These are phyloP conservation scores for Ammospiza nelsoni DNA, from an alignment of 2,113 vertebrate species.

Conservation along the genomic window DNA sequence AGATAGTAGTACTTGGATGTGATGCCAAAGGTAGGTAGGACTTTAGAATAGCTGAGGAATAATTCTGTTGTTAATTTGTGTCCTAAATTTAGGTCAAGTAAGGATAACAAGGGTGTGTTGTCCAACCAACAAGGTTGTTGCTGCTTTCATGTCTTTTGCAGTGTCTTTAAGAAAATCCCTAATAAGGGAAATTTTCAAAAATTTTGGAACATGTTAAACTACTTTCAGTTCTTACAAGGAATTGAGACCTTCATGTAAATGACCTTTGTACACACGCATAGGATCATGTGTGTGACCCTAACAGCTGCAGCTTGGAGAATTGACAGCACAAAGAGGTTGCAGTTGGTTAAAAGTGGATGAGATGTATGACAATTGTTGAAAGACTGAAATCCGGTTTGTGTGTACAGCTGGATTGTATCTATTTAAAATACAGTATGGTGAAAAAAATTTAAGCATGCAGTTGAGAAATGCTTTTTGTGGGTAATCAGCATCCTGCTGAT, in stretches of 20 bases:
- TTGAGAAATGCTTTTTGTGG: background rate
- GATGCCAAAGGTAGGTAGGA: background rate
- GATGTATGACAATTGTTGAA: background rate
- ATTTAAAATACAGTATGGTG: background rate
- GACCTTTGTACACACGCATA: fast-evolving
- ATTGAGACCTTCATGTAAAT: background rate
- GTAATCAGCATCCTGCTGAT: background rate
- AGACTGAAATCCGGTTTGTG: background rate
- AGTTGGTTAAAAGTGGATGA: background rate
- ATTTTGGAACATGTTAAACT: background rate
- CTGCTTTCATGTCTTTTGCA: background rate
- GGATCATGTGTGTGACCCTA: background rate
- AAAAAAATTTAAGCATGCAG: background rate
- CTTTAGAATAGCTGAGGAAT: background rate
- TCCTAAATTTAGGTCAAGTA: background rate
- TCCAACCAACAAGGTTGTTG: background rate
- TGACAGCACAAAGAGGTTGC: background rate
- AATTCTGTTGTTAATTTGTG: background rate
- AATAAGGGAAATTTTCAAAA: background rate
- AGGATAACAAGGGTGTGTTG: background rate
- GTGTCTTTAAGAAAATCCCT: background rate
- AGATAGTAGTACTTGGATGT: background rate
- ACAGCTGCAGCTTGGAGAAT: background rate
- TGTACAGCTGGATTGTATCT: background rate
- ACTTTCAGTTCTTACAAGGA: background rate